Percentiles rank a stretch among this genome's conserved stretches.
Conservation (phyloP, 2,797 vertebrate species). For the Podarcis siculus region DNA sequence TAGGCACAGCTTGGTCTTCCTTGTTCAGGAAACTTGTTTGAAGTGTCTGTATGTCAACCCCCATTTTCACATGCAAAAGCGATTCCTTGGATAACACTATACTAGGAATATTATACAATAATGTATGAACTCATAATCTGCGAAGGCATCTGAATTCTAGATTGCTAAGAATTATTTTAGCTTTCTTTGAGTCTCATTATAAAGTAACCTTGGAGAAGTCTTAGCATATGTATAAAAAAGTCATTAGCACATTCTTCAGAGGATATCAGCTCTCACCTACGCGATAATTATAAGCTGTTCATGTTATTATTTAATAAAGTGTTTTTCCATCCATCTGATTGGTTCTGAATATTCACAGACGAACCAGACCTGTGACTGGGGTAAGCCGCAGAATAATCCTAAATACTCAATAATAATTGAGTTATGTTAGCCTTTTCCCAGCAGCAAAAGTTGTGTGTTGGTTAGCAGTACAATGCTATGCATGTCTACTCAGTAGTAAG, state of each 20-base stretch:
- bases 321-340: neutral
- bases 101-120: slow-evolving; percentile 28
- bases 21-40: neutral
- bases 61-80: neutral
- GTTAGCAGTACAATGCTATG: neutral
- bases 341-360: neutral
- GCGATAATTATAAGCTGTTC: neutral
- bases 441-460: neutral
- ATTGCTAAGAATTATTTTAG: slow-evolving; percentile 45
- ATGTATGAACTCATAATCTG: slow-evolving; percentile 40
- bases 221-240: slow-evolving; percentile 46
- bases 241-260: slow-evolving; percentile 60
- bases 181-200: slow-evolving; percentile 58
- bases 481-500: neutral
- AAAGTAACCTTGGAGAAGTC: slow-evolving; percentile 57
- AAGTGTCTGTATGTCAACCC: neutral
- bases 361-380: neutral
- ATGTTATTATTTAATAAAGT: slow-evolving; percentile 12
- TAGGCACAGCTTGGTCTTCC: neutral
- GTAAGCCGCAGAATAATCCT: neutral
- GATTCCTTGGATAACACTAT: neutral
- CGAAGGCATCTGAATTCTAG: slow-evolving; percentile 52
- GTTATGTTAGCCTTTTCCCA: neutral
- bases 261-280: slow-evolving; percentile 41
- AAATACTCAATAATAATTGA: neutral